Evolutionary conservation across 2,888 invertebrate genomes (phyloP).

Genomic region (Vesta saturnalis): DNA sequence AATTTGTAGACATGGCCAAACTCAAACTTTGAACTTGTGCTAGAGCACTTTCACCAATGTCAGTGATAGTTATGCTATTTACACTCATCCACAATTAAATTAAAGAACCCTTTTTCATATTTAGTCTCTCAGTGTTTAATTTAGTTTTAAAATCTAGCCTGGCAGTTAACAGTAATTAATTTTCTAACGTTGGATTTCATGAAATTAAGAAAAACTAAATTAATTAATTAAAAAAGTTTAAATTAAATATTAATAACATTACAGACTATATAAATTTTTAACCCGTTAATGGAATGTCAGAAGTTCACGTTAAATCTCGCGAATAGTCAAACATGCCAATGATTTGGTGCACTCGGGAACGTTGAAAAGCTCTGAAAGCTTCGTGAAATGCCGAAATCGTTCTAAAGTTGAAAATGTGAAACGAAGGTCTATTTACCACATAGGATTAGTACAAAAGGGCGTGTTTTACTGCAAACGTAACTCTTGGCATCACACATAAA

Average conservation of each 20-base stretch:
- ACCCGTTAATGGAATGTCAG: background rate
- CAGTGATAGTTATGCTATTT: too few species aligned
- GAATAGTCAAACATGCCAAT: background rate
- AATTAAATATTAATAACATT: background rate
- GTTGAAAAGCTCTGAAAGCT: background rate
- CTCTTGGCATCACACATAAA: background rate
- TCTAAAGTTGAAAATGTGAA: conserved; percentile 1
- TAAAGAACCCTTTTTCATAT: too few species aligned
- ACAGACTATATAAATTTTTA: background rate
- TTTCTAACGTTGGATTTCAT: too few species aligned
- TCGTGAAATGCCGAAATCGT: conserved; percentile 1
- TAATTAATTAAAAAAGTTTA: background rate
- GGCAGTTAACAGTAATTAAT: too few species aligned
- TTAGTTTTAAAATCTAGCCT: too few species aligned
- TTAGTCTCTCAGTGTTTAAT: too few species aligned
- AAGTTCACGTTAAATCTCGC: background rate
- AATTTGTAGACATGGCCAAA: too few species aligned
- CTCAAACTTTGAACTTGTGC: too few species aligned
- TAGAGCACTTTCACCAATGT: too few species aligned
- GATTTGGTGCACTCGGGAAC: background rate
- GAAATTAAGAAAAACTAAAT: too few species aligned
- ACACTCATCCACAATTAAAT: too few species aligned
- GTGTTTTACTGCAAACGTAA: background rate
- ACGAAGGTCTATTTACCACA: background rate
- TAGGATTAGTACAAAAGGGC: background rate